Evolutionary conservation across 2,113 vertebrate species (phyloP), one percentile per base, ranked within the genome.

Genomic region (Callithrix jacchus): DNA sequence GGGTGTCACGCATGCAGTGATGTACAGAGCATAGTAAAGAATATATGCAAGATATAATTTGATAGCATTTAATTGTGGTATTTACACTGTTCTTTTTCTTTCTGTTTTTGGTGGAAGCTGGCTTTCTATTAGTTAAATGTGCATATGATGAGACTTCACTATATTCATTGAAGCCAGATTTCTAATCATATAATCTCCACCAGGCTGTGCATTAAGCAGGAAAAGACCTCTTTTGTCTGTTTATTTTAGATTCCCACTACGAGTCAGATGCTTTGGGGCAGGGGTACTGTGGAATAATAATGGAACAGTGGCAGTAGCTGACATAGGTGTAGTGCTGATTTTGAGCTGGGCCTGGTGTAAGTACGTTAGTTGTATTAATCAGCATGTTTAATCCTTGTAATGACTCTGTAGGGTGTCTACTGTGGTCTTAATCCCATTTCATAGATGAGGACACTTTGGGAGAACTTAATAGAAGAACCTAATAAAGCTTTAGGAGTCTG

Each of bases 21-120:
- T 40, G 81, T 81, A 83, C n/a, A 89, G 23, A 13, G 52, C 11
- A 18, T 85, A 97, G 56, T 96, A 92, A 95, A 91, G 94, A 73
- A 91, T 82, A 92, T 61, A 64, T 47, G 71, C 64, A 90, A n/a
- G 58, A 70, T 94, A 64, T 94, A 85, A 95, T 97, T 97, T 90
- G 82, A 47, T 3, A 74, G 58, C 79, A 86, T 23, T 95, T 97
- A 95, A 95, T 90, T 95, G 76, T 84, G 77, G 56, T 87, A 17
- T 94, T 93, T 97, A 93, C 77, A 82, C 90, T 90, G 70, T 95
- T 95, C 56, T 58, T 89, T 94, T 84, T 14, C 61, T 37, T 92
- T 87, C n/a, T 79, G 8, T 68, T 61, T 94, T 77, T 27, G 21
- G 45, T 47, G 5, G 66, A 87, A 93, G 37, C 37, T 93, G 47